A percentile compares a stretch with the other conserved stretches of the same genome.
Evolutionary conservation across 2,113 vertebrate species (phyloP).

Genomic region (Pterocles gutturalis): DNA sequence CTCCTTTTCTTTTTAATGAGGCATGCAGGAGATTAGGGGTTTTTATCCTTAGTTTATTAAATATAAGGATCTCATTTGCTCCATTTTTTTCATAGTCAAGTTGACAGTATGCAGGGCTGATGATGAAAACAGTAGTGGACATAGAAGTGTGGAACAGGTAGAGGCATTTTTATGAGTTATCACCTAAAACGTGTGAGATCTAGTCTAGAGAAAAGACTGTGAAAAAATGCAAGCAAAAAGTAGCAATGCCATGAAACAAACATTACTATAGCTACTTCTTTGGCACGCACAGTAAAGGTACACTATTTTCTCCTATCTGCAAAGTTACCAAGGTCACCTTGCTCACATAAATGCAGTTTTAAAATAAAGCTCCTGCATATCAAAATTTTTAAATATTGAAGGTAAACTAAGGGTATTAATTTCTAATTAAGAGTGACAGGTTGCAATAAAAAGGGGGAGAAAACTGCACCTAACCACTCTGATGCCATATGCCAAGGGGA

Average conservation of each 20-base stretch:
- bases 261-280: not conserved
- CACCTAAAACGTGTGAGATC: not conserved
- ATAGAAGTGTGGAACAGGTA: not conserved
- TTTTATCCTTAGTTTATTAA: not conserved
- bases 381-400: rapidly evolving
- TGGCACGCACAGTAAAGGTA: not conserved
- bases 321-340: not conserved
- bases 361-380: not conserved
- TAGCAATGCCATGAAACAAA: not conserved
- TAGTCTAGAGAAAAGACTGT: not conserved
- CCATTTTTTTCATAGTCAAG: not conserved
- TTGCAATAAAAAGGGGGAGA: not conserved
- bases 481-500: not conserved
- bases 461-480: not conserved
- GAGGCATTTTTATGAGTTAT: not conserved
- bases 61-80: not conserved
- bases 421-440: not conserved
- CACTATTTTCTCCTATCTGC: rapidly evolving
- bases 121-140: not conserved
- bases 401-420: not conserved
- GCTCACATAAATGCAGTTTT: not conserved
- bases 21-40: not conserved
- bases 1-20: not conserved
- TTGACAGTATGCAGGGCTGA: not conserved
- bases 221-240: not conserved